A percentile compares a stretch with the other conserved stretches of the same genome.
Conservation (phyloP, 2,113 vertebrate genomes). For the Perognathus longimembris region DNA sequence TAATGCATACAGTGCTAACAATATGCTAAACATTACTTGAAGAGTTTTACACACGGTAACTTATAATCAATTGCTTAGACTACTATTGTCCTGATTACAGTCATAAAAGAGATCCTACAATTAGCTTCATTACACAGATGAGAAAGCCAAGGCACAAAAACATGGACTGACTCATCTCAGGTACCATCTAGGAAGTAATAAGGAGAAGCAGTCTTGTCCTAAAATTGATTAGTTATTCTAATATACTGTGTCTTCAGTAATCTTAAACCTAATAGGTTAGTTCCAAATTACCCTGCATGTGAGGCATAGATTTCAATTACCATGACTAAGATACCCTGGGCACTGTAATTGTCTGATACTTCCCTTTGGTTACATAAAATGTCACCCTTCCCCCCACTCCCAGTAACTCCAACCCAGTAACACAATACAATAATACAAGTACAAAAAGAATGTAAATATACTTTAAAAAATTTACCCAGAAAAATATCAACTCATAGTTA, state of each 20-base stretch:
- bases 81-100: conserved; percentile 11
- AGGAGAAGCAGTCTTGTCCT: not conserved
- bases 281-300: not conserved
- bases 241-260: not conserved
- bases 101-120: not conserved
- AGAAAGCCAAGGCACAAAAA: not conserved
- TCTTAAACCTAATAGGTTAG: not conserved
- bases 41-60: conserved; percentile 29
- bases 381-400: not conserved
- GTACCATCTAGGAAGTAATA: not conserved
- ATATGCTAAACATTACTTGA: conserved; percentile 37
- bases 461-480: not conserved
- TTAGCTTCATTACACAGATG: not conserved
- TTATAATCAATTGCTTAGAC: conserved; percentile 26
- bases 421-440: conserved; percentile 9
- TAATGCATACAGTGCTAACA: conserved; percentile 44
- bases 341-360: not conserved
- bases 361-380: not conserved
- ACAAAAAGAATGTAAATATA: not conserved
- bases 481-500: not conserved
- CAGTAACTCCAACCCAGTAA: not conserved
- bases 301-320: not conserved
- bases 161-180: not conserved
- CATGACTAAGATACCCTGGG: not conserved
- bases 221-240: not conserved